Percentiles rank a stretch among this genome's conserved stretches.
phyloP scores from a whole-genome alignment of 2,113 vertebrate species.

The Dinomys branickii region DNA sequence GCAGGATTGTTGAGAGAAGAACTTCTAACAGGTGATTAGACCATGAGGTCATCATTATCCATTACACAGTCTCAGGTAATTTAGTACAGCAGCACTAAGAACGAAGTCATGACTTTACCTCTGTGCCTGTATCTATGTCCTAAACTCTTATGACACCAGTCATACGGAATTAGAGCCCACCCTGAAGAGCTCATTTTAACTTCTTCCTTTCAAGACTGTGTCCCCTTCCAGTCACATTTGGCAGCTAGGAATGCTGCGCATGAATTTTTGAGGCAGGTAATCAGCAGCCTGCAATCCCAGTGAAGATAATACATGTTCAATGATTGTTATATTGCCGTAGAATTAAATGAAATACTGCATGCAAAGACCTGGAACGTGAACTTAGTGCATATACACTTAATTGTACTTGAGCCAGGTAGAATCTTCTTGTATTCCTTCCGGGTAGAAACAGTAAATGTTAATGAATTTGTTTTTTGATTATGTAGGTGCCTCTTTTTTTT shows the following conservation, averaged over 20 bases:
- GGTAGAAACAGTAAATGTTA: neutral
- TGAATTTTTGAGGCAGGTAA: neutral
- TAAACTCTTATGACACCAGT: too few species aligned
- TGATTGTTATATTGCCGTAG: neutral
- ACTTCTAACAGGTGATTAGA: neutral
- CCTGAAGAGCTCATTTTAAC: too few species aligned
- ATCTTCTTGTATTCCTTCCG: neutral
- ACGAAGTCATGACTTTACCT: neutral
- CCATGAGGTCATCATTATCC: neutral
- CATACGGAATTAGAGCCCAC: too few species aligned
- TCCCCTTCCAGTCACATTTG: neutral
- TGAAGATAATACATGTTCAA: neutral
- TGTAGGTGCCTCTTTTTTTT: neutral
- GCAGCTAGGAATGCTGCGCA: neutral
- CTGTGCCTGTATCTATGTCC: neutral
- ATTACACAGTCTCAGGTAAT: neutral
- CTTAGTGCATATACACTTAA: neutral
- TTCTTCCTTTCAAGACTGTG: too few species aligned
- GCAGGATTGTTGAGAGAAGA: neutral
- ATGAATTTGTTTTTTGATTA: neutral
- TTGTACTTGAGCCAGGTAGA: neutral
- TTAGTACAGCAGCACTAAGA: neutral
- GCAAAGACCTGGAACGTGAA: neutral
- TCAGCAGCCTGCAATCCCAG: neutral
- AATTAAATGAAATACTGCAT: neutral